These are phyloP conservation scores for Phacellophora camtschatica DNA, from an alignment of 30 jellyfish, hydroid and myxozoan genomes.

Conservation along the genomic window DNA sequence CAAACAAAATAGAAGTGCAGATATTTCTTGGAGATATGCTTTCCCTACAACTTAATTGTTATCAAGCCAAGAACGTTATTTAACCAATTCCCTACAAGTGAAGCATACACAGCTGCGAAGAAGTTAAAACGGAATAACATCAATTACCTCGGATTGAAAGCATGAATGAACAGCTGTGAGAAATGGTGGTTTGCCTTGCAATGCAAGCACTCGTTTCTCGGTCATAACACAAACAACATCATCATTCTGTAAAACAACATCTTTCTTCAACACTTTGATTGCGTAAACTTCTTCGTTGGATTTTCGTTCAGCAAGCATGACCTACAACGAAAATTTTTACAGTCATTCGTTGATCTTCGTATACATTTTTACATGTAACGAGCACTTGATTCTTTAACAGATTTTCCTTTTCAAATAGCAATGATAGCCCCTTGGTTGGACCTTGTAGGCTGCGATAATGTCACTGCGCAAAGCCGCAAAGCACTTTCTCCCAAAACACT, in stretches of 20 bases:
- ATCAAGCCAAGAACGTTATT: too few relatives aligned
- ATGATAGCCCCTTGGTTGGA: too few relatives aligned
- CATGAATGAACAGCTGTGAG: conserved; percentile 98
- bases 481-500: too few relatives aligned
- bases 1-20: background rate
- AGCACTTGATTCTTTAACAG: too few relatives aligned
- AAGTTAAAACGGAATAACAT: background rate
- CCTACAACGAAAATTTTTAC: conserved; percentile 46
- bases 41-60: background rate
- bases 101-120: background rate
- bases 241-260: conserved; percentile 98
- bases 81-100: too few relatives aligned
- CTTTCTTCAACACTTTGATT: conserved; percentile 93
- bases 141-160: conserved; percentile 88
- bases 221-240: conserved; percentile 96
- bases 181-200: conserved; percentile 99
- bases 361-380: background rate
- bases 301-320: conserved; percentile 96
- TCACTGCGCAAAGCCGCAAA: too few relatives aligned
- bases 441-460: too few relatives aligned
- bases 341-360: background rate
- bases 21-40: too few relatives aligned
- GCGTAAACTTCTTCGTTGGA: conserved; percentile 90
- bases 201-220: conserved; percentile 95
- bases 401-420: too few relatives aligned